Evolutionary conservation across 1,140 invertebrate species (phyloP).

Genomic region (Zaprionus taronus): DNA sequence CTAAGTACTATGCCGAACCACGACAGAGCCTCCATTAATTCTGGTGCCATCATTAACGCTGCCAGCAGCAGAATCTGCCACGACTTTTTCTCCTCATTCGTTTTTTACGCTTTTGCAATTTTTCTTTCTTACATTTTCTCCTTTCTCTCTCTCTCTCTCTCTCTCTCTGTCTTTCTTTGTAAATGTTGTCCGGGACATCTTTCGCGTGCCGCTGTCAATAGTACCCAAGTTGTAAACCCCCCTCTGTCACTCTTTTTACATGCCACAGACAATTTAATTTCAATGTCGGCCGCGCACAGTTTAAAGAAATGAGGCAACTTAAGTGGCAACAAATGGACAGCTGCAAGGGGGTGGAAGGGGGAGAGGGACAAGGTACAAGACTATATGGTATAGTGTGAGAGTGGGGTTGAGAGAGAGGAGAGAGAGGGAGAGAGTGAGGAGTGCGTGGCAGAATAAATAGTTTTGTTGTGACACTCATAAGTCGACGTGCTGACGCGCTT

Average conservation of each 20-base stretch:
- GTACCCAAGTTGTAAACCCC: not conserved
- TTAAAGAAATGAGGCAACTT: slow-evolving; percentile 43
- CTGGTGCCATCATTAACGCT: slow-evolving; percentile 29
- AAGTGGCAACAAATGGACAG: slow-evolving; percentile 21
- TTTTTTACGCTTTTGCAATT: slow-evolving; percentile 13
- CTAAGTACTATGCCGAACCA: slow-evolving; percentile 2
- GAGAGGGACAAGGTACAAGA: too few species aligned
- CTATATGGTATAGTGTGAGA: not conserved
- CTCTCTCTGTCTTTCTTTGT: not conserved
- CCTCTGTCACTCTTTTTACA: not conserved
- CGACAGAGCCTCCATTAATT: slow-evolving; percentile 22
- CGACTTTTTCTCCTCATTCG: slow-evolving; percentile 1
- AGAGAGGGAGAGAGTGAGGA: not conserved
- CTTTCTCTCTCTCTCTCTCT: not conserved
- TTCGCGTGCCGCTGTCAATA: slow-evolving; percentile 25
- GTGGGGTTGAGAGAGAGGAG: not conserved
- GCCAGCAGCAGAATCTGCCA: slow-evolving; percentile 16
- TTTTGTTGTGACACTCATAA: slow-evolving; percentile 56
- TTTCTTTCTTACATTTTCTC: slow-evolving; percentile 12
- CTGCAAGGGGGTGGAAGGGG: too few species aligned
- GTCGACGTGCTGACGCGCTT: slow-evolving; percentile 28
- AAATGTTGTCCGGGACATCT: slow-evolving; percentile 9
- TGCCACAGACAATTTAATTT: slow-evolving; percentile 52
- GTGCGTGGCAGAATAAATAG: slow-evolving; percentile 40
- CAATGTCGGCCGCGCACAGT: slow-evolving; percentile 41